These are phyloP conservation scores for Hippocampus comes DNA, from an alignment of 2,113 vertebrate species.

Conservation along the genomic window DNA sequence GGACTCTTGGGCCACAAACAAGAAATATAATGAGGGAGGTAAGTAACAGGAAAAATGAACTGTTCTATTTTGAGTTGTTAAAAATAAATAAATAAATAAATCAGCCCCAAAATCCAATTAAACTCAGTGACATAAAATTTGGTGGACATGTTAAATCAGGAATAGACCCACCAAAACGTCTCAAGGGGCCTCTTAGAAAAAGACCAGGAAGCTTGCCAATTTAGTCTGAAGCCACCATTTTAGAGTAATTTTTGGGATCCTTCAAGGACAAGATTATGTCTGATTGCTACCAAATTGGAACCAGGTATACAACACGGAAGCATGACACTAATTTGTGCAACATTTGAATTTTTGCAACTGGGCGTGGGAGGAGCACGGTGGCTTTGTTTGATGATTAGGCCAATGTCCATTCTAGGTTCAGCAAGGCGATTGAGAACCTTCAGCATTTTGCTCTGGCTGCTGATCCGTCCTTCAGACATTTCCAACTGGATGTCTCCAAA, in stretches of 20 bases:
- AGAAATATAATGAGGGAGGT: not conserved
- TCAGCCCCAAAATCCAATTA: not conserved
- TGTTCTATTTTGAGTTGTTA: not conserved
- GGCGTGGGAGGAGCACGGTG: not conserved
- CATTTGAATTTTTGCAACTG: not conserved
- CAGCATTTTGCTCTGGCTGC: conserved; percentile 85
- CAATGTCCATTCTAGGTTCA: conserved; percentile 70
- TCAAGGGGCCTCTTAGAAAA: too few relatives aligned
- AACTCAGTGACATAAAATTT: not conserved
- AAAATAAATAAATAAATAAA: not conserved
- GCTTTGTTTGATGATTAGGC: not conserved
- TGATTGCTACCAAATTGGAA: not conserved
- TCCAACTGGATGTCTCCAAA: conserved; percentile 88
- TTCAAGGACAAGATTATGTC: not conserved
- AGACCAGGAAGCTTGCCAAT: not conserved
- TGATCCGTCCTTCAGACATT: conserved; percentile 87
- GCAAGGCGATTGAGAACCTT: conserved; percentile 84
- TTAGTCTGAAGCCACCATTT: too few relatives aligned
- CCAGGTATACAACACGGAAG: too few relatives aligned
- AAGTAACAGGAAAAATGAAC: not conserved
- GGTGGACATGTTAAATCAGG: too few relatives aligned
- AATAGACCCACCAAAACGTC: not conserved
- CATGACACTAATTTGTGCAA: too few relatives aligned
- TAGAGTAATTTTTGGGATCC: too few relatives aligned
- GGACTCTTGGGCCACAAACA: not conserved